These are phyloP conservation scores for Metopolophium dirhodum DNA, from an alignment of 1,140 invertebrate genomes.

Conservation along the genomic window DNA sequence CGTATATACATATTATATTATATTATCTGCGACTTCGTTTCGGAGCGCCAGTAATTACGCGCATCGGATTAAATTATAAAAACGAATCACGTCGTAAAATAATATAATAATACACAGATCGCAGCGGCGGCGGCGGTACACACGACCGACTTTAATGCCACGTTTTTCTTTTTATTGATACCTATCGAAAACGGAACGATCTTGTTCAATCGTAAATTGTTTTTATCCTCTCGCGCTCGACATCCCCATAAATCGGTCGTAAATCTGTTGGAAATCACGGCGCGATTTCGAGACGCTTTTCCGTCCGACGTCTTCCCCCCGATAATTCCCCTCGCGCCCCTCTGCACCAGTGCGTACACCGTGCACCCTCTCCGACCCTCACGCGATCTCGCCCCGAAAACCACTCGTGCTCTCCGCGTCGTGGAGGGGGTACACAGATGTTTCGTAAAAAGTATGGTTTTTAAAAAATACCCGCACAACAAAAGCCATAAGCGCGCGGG, in stretches of 20 bases:
- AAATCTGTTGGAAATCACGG: conserved; percentile 36
- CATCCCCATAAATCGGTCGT: conserved; percentile 39
- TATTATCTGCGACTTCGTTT: neutral
- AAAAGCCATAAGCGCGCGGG: neutral
- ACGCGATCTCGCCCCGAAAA: no score
- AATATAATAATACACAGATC: neutral
- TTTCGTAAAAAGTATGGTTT: neutral
- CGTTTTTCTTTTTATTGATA: conserved; percentile 40
- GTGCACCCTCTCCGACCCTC: no score
- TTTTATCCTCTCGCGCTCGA: conserved; percentile 32
- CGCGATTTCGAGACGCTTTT: conserved; percentile 1
- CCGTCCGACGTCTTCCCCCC: neutral
- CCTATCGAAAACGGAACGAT: conserved; percentile 36
- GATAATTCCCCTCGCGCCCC: neutral
- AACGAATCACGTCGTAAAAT: conserved; percentile 16
- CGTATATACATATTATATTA: no score
- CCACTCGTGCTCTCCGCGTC: neutral
- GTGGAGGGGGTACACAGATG: neutral
- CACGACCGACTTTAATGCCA: neutral
- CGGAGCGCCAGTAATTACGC: neutral
- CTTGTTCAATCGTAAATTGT: conserved; percentile 42
- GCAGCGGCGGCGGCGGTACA: neutral
- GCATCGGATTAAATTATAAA: neutral
- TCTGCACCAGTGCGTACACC: neutral
- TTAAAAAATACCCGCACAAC: neutral